These are phyloP conservation scores for Onchidella celtica DNA, from an alignment of 2,888 invertebrate genomes.

Conservation along the genomic window DNA sequence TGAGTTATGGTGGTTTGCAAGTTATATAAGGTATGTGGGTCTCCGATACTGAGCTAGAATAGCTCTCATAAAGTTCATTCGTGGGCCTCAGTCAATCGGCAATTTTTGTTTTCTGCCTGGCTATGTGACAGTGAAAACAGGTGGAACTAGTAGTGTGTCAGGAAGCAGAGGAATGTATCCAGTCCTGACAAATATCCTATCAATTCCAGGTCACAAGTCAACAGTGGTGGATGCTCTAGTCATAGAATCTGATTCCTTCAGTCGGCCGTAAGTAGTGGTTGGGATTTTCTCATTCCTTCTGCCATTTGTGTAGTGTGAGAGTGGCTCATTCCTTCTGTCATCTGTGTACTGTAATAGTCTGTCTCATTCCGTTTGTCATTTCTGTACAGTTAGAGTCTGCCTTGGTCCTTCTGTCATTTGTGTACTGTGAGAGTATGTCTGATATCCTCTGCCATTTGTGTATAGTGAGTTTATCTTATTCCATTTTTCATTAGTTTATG, in stretches of 20 bases:
- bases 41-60: no score
- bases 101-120: no score
- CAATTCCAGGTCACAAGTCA: slow-evolving; percentile 78
- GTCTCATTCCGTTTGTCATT: neutral
- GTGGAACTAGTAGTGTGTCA: no score
- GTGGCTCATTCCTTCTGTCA: neutral
- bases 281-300: no score
- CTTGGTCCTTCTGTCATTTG: neutral
- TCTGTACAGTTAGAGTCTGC: neutral
- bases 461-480: neutral
- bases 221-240: slow-evolving; percentile 87
- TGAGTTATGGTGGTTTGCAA: no score
- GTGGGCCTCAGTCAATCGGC: no score
- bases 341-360: neutral
- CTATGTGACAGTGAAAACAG: no score
- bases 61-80: no score
- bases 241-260: slow-evolving; percentile 85
- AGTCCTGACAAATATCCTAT: no score
- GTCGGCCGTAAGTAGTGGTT: slow-evolving; percentile 81
- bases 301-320: neutral
- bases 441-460: neutral
- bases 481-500: neutral
- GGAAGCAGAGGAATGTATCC: no score
- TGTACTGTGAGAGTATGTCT: neutral
- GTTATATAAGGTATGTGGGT: no score